Evolutionary conservation across 1,140 invertebrate species (phyloP), one percentile per base, ranked within the genome.

Genomic region (Anadara kagoshimensis): DNA sequence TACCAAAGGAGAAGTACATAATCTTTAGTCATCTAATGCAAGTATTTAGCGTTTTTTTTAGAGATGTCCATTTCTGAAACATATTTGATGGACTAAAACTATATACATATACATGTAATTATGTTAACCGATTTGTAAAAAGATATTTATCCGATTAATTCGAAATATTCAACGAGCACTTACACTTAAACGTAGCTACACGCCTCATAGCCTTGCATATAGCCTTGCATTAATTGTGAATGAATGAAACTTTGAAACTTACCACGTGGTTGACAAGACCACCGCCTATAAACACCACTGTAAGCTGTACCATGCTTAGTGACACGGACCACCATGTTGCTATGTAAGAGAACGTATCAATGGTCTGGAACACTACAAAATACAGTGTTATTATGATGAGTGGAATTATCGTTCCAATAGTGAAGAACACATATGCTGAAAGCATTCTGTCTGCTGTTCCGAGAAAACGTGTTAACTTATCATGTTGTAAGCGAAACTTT

Each of bases 281-380:
- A 24, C 73, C 73, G 16, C 64, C 68, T 14, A 75, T 64, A 51
- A 75, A 75, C 44, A 75, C 62, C 16, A 65, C 36, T 44, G 62
- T 45, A 5, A 75, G 66, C 63, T 75, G 73, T 51, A 62, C 64
- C 5, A 75, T 36, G 20, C 72, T 74, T 18, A 74, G 72, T 2
- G 44, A 69, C n/a, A 68, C 73, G 0, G 73, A 75, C 73, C 73
- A 75, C 61, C 61, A 75, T n/a, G 73, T 75, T n/a, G 66, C 73
- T 36, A 69, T 61, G 22, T 61, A 75, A 1, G 73, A 69, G 29
- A 66, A 75, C 14, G 57, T 66, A 11, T 70, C 68, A 47, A 75
- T 49, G 7, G 62, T 58, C 24, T 75, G 61, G 47, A 75, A 75
- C 26, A 75, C 43, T 0, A 75, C 62, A 26, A 75, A 75, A 36